Base-by-base conservation (phyloP, 2,888 invertebrate genomes). In the Drosophila algonquin region DNA sequence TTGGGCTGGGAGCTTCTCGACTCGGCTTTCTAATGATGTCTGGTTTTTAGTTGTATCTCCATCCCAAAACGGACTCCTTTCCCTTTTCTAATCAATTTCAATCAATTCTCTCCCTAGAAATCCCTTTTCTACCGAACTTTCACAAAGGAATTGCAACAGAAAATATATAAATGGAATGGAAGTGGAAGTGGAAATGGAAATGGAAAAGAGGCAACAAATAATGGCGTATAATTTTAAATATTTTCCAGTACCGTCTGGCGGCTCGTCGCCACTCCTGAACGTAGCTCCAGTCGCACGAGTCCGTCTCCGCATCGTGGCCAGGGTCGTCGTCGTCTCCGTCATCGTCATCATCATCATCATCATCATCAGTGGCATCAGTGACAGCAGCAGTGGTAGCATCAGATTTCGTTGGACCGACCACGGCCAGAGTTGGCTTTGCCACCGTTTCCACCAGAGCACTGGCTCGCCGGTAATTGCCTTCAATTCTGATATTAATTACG, bases 261-360 rank as follows among this genome's bases (percentile, higher is more conserved):
- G 85, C 83, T 45, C 83, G 81, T 88, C 95, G 93, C 95, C 95
- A 95, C 89, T 94, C 94, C 91, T 95, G 95, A 55, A 95, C 95
- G 90, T 95, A 95, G 89, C 95, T 95, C 95, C 95, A 95, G 90
- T 95, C 95, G 74, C 94, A 94, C 75, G 94, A 93, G 84, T 93
- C 93, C 53, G 85, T 89, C 87, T 85, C 89, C 45, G 86, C 84
- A 87, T 83, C 87, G 87, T 83, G 93, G 92, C 71, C 92, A 92
- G 70, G 93, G 92, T 87, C 80, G 77, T 88, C 76, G 27, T 85
- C 58, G 45, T 44, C 63, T 48, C 69, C 52, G n/a, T 65, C 63
- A 89, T 91, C 76, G 21, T 57, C 69, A 57, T 64, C 63, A 40
- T 57, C 50, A 47, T 72, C 62, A 55, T 73, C 71, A 50, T 65